These are phyloP conservation scores for Drosophila seguyi DNA, from an alignment of 1,140 invertebrate genomes.

Conservation along the genomic window DNA sequence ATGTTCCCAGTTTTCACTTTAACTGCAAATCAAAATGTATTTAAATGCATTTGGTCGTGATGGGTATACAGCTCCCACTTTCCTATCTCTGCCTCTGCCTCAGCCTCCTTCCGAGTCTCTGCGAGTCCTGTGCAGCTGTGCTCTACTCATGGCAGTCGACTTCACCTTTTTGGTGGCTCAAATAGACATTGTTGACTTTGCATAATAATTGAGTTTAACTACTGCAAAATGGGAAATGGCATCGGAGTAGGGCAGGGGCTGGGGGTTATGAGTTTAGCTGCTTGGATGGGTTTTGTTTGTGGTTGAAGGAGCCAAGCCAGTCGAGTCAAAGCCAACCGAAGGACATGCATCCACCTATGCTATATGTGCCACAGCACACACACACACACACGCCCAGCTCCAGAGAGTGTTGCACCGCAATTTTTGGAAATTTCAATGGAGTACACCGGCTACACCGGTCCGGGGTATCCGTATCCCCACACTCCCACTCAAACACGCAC, in stretches of 20 bases:
- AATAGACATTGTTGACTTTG: conserved; percentile 82
- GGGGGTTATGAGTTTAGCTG: conserved; percentile 66
- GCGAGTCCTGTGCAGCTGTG: neutral
- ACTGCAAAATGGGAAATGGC: conserved; percentile 61
- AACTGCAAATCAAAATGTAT: conserved; percentile 82
- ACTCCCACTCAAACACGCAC: conserved; percentile 25
- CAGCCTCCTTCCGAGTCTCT: neutral
- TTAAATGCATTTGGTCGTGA: conserved; percentile 77
- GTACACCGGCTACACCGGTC: conserved; percentile 5
- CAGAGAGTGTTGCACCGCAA: conserved; percentile 56
- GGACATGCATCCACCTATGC: conserved; percentile 52
- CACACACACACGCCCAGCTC: neutral
- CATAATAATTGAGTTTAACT: conserved; percentile 83
- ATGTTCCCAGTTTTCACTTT: conserved; percentile 73
- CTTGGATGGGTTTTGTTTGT: conserved; percentile 77
- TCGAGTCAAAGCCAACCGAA: conserved; percentile 63
- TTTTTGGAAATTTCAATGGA: conserved; percentile 73
- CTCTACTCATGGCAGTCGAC: conserved; percentile 21
- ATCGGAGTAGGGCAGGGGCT: neutral
- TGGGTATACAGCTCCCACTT: conserved; percentile 38
- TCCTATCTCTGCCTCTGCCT: neutral
- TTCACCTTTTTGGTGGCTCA: conserved; percentile 71
- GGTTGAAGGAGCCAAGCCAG: conserved; percentile 55
- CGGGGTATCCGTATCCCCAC: conserved; percentile 6
- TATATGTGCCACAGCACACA: conserved; percentile 6